Conservation (phyloP, 2,113 vertebrate species). For the Mobula hypostoma region DNA sequence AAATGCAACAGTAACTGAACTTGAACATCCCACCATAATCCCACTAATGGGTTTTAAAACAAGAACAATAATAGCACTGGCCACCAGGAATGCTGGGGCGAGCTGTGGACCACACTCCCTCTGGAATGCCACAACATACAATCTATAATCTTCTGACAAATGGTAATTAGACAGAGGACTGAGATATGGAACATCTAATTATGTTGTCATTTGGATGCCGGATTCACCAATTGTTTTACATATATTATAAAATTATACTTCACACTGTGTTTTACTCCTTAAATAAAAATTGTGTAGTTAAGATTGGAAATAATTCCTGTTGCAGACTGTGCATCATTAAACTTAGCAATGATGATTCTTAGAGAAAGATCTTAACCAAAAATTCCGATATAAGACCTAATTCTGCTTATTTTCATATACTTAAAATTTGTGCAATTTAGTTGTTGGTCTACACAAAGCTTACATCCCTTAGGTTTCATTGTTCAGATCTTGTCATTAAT, state of each 20-base stretch:
- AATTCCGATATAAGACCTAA: not conserved
- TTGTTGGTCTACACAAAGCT: constrained; percentile 26
- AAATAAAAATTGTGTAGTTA: not conserved
- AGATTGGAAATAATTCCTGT: not conserved
- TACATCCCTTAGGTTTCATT: not conserved
- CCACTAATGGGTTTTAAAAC: too few relatives aligned
- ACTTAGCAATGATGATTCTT: too few relatives aligned
- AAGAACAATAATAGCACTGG: too few relatives aligned
- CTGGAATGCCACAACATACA: not conserved
- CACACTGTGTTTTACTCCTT: not conserved
- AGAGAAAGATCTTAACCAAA: not conserved
- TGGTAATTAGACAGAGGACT: not conserved
- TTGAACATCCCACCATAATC: too few relatives aligned
- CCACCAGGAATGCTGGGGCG: too few relatives aligned
- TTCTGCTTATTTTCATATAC: constrained; percentile 16
- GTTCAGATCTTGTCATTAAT: constrained; percentile 11
- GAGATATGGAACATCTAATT: not conserved
- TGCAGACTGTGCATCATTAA: not conserved
- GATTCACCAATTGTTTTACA: not conserved
- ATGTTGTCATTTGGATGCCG: not conserved
- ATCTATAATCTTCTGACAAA: constrained; percentile 15
- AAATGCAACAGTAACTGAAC: too few relatives aligned
- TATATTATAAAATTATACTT: not conserved
- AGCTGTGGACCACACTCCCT: too few relatives aligned
- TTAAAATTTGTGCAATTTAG: constrained; percentile 7